Evolutionary conservation across 2,113 vertebrate species (phyloP).

Genomic region (Sinocyclocheilus grahami): DNA sequence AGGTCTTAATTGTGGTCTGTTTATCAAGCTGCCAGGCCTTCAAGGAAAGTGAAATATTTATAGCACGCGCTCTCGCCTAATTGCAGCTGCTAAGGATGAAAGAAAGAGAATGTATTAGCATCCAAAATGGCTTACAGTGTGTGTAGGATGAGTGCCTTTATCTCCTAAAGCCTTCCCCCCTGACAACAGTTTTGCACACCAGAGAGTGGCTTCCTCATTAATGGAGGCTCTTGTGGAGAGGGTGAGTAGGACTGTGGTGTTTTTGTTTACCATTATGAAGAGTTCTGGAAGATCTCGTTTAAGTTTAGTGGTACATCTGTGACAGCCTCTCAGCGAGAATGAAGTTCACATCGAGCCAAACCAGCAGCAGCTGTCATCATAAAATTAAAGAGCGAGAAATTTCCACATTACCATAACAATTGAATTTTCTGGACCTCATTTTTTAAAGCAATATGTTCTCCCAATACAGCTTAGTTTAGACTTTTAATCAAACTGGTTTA

Average conservation of each 20-base stretch:
- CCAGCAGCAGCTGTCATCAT: slow-evolving; percentile 37
- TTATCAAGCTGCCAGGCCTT: slow-evolving; percentile 53
- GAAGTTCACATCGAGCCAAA: slow-evolving; percentile 29
- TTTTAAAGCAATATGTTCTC: slow-evolving; percentile 8
- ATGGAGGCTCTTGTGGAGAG: slow-evolving; percentile 33
- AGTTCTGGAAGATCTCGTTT: slow-evolving; percentile 40
- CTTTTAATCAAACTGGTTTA: slow-evolving; percentile 23
- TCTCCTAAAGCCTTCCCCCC: slow-evolving; percentile 38
- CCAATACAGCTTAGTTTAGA: slow-evolving; percentile 30
- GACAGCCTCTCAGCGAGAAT: slow-evolving; percentile 37
- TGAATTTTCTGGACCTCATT: slow-evolving; percentile 23
- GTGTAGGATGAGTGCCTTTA: slow-evolving; percentile 37
- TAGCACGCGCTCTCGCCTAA: slow-evolving; percentile 53
- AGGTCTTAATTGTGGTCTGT: slow-evolving; percentile 59
- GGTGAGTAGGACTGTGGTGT: slow-evolving; percentile 8
- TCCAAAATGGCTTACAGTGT: slow-evolving; percentile 40
- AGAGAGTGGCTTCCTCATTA: slow-evolving; percentile 46
- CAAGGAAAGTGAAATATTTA: slow-evolving; percentile 46
- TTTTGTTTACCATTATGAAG: slow-evolving; percentile 50
- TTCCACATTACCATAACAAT: slow-evolving; percentile 46
- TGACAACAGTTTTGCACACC: slow-evolving; percentile 38
- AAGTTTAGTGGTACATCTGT: slow-evolving; percentile 37
- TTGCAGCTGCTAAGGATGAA: slow-evolving; percentile 45
- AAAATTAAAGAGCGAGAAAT: slow-evolving; percentile 39
- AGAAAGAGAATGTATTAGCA: slow-evolving; percentile 44